Conservation (phyloP, 2,888 invertebrate genomes). For the Galerucella pusilla region DNA sequence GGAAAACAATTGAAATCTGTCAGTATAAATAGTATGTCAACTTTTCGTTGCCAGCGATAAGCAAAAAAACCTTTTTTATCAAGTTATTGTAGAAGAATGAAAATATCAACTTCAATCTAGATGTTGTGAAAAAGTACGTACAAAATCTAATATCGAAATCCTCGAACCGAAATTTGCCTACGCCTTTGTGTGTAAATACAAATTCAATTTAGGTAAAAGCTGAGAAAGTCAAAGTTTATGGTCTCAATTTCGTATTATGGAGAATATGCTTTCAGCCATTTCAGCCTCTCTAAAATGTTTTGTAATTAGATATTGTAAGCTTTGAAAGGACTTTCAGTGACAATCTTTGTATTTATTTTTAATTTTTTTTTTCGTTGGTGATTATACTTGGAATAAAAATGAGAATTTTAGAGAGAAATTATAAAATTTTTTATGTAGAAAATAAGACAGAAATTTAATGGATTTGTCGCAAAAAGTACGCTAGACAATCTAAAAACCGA, state of each 20-base stretch:
- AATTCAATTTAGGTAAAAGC: slow-evolving; percentile 40
- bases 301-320: slow-evolving; percentile 38
- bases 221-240: slow-evolving; percentile 34
- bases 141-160: not conserved
- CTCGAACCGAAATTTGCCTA: not conserved
- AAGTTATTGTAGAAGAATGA: no score
- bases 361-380: not conserved
- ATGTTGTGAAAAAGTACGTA: not conserved
- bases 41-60: no score
- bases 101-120: not conserved
- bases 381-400: not conserved
- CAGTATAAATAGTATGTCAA: no score
- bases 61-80: no score
- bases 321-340: slow-evolving; percentile 18
- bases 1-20: no score
- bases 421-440: no score
- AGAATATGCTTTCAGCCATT: slow-evolving; percentile 21
- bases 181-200: slow-evolving; percentile 24
- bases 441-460: no score
- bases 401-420: not conserved
- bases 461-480: no score
- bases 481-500: no score
- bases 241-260: slow-evolving; percentile 28
- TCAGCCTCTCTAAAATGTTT: slow-evolving; percentile 29
- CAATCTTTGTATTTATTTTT: slow-evolving; percentile 19